phyloP scores from a whole-genome alignment of 2,888 invertebrate genomes.

The Pomacea canaliculata region DNA sequence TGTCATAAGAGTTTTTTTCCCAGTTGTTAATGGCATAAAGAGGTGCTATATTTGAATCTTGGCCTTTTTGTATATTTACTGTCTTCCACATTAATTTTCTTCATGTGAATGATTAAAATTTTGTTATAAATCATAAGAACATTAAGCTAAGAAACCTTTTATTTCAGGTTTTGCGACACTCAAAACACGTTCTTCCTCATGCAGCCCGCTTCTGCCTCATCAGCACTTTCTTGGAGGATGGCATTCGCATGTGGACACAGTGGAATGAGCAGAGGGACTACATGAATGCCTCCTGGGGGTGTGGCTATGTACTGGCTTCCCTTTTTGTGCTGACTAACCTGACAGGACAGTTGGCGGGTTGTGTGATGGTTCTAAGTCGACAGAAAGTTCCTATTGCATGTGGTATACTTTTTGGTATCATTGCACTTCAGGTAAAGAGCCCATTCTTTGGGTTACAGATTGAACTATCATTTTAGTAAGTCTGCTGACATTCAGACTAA shows the following conservation, averaged over 20 bases:
- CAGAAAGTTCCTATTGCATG: slow-evolving; percentile 82
- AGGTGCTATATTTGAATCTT: no score
- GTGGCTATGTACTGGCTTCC: slow-evolving; percentile 93
- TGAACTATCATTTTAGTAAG: no score
- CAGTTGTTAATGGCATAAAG: no score
- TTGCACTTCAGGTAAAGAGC: slow-evolving; percentile 86
- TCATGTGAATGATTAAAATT: no score
- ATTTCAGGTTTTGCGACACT: slow-evolving; percentile 87
- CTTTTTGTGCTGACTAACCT: slow-evolving; percentile 96
- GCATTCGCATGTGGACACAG: slow-evolving; percentile 98
- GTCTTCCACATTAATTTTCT: no score
- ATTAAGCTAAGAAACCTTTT: background rate
- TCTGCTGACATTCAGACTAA: no score
- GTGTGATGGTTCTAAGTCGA: slow-evolving; percentile 94
- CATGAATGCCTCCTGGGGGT: slow-evolving; percentile 97
- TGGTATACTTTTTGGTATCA: slow-evolving; percentile 93
- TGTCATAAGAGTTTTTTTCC: no score
- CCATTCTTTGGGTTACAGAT: background rate
- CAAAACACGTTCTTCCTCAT: slow-evolving; percentile 91
- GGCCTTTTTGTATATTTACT: no score
- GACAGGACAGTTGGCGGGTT: slow-evolving; percentile 94
- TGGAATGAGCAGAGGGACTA: slow-evolving; percentile 98
- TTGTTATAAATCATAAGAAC: no score
- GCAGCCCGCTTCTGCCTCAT: slow-evolving; percentile 96
- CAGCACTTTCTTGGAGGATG: slow-evolving; percentile 99